Evolutionary conservation across 2,888 invertebrate species (phyloP), one percentile per base, ranked within the genome.

Genomic region (Ormia ochracea): DNA sequence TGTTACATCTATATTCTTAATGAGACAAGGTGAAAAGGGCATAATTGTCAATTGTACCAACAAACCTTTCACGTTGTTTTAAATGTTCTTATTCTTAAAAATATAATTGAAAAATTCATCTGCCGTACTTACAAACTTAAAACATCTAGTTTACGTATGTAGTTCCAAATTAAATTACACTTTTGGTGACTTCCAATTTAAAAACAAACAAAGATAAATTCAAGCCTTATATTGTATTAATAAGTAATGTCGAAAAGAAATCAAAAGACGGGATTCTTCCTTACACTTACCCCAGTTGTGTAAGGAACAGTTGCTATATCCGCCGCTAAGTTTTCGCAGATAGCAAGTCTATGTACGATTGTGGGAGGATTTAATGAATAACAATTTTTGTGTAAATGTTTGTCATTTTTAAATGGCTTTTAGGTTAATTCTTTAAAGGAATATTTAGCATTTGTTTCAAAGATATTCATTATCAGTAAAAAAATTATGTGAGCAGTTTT

Each of bases 221-320:
- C n/a, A n/a, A n/a, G n/a, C n/a, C n/a, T n/a, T n/a, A n/a, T n/a
- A n/a, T n/a, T n/a, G 72, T 59, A 21, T 48, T 77, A 59, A 26
- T 45, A 52, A 50, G n/a, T 74, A 82, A 69, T 80, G 75, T 68
- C 61, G 80, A 76, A 82, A 81, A 83, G 82, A 69, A 84, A 84
- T 83, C 83, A 48, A 10, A 45, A 58, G 28, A n/a, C 52, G 59
- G 43, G 66, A 72, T 41, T 65, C 10, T 28, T 41, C 19, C 3
- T 52, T 12, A 1, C 19, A 33, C 48, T 31, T 48, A 1, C 33
- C 26, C 14, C 14, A 50, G 17, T 17, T 43, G 61, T 63, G 58
- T 58, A 70, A 50, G 66, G 58, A 28, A 66, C 50, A 58, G 58
- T 38, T 65, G 28, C 21, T 45, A 38, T 58, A 41, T 48, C 5